Evolutionary conservation across 2,113 vertebrate species (phyloP).

Genomic region (Plestiodon gilberti): DNA sequence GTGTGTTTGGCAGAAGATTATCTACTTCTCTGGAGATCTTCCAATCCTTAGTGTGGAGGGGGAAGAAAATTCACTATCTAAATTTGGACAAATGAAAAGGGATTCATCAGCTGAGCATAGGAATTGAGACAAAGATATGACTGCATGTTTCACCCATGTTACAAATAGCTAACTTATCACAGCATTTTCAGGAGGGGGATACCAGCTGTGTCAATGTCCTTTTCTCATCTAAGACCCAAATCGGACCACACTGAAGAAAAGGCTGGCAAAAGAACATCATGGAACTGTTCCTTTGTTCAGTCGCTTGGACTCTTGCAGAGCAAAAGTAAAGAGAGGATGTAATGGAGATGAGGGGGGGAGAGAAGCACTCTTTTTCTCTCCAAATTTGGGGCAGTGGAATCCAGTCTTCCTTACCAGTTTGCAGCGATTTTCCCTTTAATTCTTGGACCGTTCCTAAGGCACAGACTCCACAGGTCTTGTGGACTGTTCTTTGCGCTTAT

Average conservation of each 20-base stretch:
- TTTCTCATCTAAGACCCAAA: slow-evolving; percentile 12
- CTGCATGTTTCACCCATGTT: neutral
- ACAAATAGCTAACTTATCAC: slow-evolving; percentile 1
- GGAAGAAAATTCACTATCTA: neutral
- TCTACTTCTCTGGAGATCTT: slow-evolving; percentile 29
- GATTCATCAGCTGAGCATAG: neutral
- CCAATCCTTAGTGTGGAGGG: neutral
- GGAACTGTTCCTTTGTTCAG: slow-evolving; percentile 6
- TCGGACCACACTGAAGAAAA: neutral
- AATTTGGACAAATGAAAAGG: slow-evolving; percentile 19
- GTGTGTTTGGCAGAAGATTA: slow-evolving; percentile 8
- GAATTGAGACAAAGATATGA: neutral
- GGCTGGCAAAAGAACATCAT: slow-evolving; percentile 3
- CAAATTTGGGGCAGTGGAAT: neutral
- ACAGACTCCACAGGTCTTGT: neutral
- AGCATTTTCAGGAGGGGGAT: slow-evolving; percentile 1
- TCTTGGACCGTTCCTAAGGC: neutral
- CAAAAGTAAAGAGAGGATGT: neutral
- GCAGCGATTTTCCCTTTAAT: neutral
- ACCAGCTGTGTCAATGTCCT: neutral
- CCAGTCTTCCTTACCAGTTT: neutral
- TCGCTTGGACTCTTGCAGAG: neutral
- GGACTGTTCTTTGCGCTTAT: neutral
- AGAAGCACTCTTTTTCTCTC: neutral
- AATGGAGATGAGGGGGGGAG: neutral